phyloP scores from a whole-genome alignment of 2,888 invertebrate genomes.

The Drosophila incognita region DNA sequence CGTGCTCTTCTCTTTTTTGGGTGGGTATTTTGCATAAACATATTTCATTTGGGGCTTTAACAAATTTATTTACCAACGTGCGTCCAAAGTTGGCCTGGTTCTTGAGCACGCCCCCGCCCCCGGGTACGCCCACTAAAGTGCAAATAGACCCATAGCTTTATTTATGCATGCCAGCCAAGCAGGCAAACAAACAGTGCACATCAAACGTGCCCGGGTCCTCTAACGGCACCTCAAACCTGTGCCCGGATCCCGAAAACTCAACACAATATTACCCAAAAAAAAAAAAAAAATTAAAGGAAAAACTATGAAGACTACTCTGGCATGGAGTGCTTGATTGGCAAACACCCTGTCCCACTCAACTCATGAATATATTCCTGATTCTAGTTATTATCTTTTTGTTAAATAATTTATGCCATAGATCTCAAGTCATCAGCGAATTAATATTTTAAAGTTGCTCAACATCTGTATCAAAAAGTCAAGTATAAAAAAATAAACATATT shows the following conservation, averaged over 20 bases:
- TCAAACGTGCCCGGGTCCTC: slow-evolving; percentile 67
- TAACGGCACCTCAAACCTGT: slow-evolving; percentile 29
- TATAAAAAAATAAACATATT: too few species aligned
- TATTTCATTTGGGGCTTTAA: slow-evolving; percentile 69
- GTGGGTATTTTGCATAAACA: slow-evolving; percentile 59
- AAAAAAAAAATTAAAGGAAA: not conserved
- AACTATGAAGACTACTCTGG: not conserved
- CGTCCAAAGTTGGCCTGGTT: slow-evolving; percentile 24
- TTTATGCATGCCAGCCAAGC: slow-evolving; percentile 63
- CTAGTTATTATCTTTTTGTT: not conserved
- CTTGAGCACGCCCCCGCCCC: slow-evolving; percentile 11
- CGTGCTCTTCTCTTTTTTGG: slow-evolving; percentile 22
- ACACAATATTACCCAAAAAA: slow-evolving; percentile 29
- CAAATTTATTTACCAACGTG: slow-evolving; percentile 70
- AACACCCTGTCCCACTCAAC: slow-evolving; percentile 2
- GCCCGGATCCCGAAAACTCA: not conserved
- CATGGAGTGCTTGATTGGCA: not conserved
- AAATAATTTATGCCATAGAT: not conserved
- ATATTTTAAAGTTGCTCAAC: too few species aligned
- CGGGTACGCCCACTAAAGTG: slow-evolving; percentile 37
- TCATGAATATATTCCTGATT: not conserved
- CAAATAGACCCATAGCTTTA: slow-evolving; percentile 66
- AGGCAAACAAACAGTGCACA: slow-evolving; percentile 58
- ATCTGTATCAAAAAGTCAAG: not conserved
- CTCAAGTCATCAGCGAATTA: not conserved